Conservation (phyloP, 2,113 vertebrate genomes). For the Tinamus guttatus region DNA sequence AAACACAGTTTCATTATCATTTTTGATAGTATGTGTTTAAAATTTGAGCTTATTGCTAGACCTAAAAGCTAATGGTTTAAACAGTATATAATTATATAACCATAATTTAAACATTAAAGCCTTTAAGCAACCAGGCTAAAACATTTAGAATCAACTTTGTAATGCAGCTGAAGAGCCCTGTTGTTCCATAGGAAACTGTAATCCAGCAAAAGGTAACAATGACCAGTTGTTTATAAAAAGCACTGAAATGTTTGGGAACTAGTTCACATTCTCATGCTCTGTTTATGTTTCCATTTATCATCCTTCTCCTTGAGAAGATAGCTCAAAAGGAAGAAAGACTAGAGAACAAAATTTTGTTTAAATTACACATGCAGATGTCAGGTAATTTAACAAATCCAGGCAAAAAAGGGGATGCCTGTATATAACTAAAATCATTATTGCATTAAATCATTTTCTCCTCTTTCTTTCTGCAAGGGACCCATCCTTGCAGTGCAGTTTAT, state of each 20-base stretch:
- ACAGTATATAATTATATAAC: slow-evolving; percentile 64
- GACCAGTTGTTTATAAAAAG: slow-evolving; percentile 82
- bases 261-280: slow-evolving; percentile 80
- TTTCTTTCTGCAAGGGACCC: not conserved
- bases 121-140: slow-evolving; percentile 72
- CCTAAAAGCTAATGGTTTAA: slow-evolving; percentile 69
- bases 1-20: slow-evolving; percentile 20
- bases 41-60: slow-evolving; percentile 27
- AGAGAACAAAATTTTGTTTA: slow-evolving; percentile 81
- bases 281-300: slow-evolving; percentile 85
- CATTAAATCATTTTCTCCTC: slow-evolving; percentile 72
- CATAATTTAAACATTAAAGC: slow-evolving; percentile 74
- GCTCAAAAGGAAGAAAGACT: slow-evolving; percentile 76
- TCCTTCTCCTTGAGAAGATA: slow-evolving; percentile 79
- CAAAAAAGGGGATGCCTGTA: slow-evolving; percentile 70
- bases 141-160: slow-evolving; percentile 73
- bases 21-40: slow-evolving; percentile 36
- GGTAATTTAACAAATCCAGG: slow-evolving; percentile 80
- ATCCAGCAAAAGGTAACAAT: slow-evolving; percentile 78
- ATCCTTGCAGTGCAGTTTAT: slow-evolving; percentile 30
- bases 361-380: slow-evolving; percentile 76
- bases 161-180: slow-evolving; percentile 68
- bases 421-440: slow-evolving; percentile 78
- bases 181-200: slow-evolving; percentile 66
- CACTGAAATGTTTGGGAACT: slow-evolving; percentile 83